These are phyloP conservation scores for Caenorhabditis virilis DNA, from an alignment of 2,888 invertebrate genomes.

Conservation along the genomic window DNA sequence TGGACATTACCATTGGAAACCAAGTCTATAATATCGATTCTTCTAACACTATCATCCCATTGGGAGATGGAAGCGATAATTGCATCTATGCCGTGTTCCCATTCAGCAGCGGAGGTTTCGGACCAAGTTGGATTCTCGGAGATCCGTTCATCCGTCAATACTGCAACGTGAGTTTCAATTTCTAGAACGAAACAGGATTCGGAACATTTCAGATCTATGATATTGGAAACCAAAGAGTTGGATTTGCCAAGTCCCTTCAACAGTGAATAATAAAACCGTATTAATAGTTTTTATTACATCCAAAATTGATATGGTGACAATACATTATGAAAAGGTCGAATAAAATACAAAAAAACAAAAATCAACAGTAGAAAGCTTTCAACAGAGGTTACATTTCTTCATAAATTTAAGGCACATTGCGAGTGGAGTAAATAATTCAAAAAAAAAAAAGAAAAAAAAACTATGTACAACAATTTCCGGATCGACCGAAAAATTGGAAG, in stretches of 20 bases:
- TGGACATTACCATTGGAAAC: conserved; percentile 49
- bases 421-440: too few relatives aligned
- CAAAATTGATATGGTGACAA: too few relatives aligned
- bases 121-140: conserved; percentile 42
- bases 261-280: too few relatives aligned
- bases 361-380: too few relatives aligned
- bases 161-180: conserved; percentile 41
- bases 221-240: conserved; percentile 46
- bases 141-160: conserved; percentile 50
- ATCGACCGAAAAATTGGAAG: too few relatives aligned
- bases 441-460: too few relatives aligned
- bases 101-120: conserved; percentile 46
- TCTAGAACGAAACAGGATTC: neutral
- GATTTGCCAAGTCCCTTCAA: conserved; percentile 51
- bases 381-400: too few relatives aligned
- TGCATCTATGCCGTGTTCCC: conserved; percentile 51
- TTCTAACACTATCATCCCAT: conserved; percentile 34
- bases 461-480: too few relatives aligned
- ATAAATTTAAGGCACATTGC: too few relatives aligned
- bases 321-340: too few relatives aligned
- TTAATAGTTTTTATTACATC: too few relatives aligned
- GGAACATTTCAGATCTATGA: conserved; percentile 42
- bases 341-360: too few relatives aligned
- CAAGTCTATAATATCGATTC: conserved; percentile 38
- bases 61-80: conserved; percentile 39